Evolutionary conservation across 1,140 invertebrate genomes (phyloP).

Genomic region (Drosophila takahashii): DNA sequence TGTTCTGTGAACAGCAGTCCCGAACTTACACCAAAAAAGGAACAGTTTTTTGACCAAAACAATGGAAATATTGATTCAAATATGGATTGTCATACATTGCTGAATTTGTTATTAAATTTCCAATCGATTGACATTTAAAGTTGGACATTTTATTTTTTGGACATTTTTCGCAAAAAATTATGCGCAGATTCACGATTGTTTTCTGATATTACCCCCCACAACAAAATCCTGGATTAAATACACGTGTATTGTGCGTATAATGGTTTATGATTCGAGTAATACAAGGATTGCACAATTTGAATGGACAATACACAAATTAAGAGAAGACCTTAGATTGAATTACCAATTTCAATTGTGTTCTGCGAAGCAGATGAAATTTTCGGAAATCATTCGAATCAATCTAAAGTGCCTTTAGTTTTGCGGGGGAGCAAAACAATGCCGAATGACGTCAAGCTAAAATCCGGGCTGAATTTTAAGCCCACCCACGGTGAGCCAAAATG

Average conservation of each 20-base stretch:
- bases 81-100: no score
- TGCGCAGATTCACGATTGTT: no score
- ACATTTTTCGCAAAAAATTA: no score
- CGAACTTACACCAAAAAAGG: no score
- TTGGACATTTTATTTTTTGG: no score
- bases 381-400: conserved; percentile 6
- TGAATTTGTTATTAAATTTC: no score
- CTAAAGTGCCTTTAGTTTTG: neutral
- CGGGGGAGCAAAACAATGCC: neutral
- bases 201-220: no score
- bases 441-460: conserved; percentile 15
- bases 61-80: no score
- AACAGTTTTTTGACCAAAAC: no score
- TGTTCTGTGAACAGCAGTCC: no score
- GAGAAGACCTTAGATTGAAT: neutral
- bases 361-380: neutral
- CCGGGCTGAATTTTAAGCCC: conserved; percentile 8
- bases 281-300: neutral
- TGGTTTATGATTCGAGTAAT: neutral
- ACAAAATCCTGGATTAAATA: neutral
- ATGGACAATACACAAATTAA: neutral
- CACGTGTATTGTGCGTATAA: neutral
- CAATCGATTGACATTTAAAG: no score
- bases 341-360: neutral
- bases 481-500: neutral